Base-by-base conservation (phyloP, 2,888 invertebrate species). In the Hoplodrina blanda region DNA sequence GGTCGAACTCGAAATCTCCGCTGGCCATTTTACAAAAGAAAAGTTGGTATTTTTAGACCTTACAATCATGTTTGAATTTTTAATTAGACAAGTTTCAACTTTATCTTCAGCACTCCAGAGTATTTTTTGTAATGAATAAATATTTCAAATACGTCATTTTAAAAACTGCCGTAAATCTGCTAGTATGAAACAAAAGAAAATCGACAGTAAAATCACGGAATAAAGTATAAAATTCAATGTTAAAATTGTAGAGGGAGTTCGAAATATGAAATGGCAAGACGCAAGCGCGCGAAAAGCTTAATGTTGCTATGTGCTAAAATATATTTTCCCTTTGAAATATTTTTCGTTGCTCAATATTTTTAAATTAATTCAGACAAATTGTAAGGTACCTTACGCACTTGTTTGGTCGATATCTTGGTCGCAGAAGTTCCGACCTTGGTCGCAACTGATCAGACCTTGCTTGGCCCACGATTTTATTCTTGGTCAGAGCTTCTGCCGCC, bases 191-290 rank as follows among this genome's bases (percentile, higher is more conserved):
- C 52, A 55, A 50, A 1, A 5, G 2, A 63, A 57, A 61, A 54
- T 62, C 3, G 19, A 77, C 63, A 55, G 19, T 83, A 71, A 30
- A 0, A 0, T 0, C 13, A 3, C 2, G 1, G 0, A 0, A 8
- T 85, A 82, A 69, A 67, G 77, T 78, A 62, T 7, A 64, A 55
- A 71, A 78, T 78, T 50, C 50, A 49, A n/a, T 66, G 73, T 20
- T 8, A 10, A 20, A 25, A 62, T 66, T 70, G 63, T 64, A 56
- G 73, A 85, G 80, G 76, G 78, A 78, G 73, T 85, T 88, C 75
- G 70, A 80, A 85, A 84, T 84, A 75, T 76, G 75, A 81, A 86
- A 83, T 83, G 81, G 63, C 76, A 78, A 66, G 59, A 80, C 83
- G 83, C 83, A 83, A 76, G 83, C 83, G 83, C 83, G 83, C 54